Evolutionary conservation across 1,140 invertebrate species (phyloP).

Genomic region (Psix sp.): DNA sequence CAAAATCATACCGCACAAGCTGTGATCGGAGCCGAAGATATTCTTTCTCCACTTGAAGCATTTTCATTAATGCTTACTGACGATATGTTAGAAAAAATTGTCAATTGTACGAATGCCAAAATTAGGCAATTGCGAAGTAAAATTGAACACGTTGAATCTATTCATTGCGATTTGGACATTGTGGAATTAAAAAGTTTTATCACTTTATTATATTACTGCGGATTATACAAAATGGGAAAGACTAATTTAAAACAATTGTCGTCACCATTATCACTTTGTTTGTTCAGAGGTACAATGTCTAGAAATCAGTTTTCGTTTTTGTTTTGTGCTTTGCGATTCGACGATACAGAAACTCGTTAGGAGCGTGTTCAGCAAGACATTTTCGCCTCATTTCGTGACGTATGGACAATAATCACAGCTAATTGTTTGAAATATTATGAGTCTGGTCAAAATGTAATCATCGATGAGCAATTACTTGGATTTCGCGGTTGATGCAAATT

Average conservation of each 20-base stretch:
- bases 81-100: conserved; percentile 74
- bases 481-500: conserved; percentile 64
- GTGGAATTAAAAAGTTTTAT: background rate
- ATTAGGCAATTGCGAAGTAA: conserved; percentile 46
- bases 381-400: conserved; percentile 65
- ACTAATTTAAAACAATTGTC: background rate
- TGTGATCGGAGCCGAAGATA: conserved; percentile 18
- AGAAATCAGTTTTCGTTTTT: conserved; percentile 5
- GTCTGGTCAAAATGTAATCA: conserved; percentile 60
- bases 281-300: conserved; percentile 5
- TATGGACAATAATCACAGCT: conserved; percentile 65
- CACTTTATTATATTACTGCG: background rate
- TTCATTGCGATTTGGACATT: background rate
- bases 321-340: conserved; percentile 5
- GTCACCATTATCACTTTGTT: background rate
- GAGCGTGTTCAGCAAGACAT: conserved; percentile 59
- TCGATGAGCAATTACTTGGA: conserved; percentile 70
- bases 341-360: conserved; percentile 45
- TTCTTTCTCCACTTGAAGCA: conserved; percentile 68
- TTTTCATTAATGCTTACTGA: conserved; percentile 76
- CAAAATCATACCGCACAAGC: background rate
- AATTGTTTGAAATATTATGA: conserved; percentile 63
- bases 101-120: conserved; percentile 74
- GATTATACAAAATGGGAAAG: conserved; percentile 1
- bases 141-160: background rate